Percentiles rank a stretch among this genome's conserved stretches.
Conservation (phyloP, 2,888 invertebrate genomes). For the Amaurobius ferox region DNA sequence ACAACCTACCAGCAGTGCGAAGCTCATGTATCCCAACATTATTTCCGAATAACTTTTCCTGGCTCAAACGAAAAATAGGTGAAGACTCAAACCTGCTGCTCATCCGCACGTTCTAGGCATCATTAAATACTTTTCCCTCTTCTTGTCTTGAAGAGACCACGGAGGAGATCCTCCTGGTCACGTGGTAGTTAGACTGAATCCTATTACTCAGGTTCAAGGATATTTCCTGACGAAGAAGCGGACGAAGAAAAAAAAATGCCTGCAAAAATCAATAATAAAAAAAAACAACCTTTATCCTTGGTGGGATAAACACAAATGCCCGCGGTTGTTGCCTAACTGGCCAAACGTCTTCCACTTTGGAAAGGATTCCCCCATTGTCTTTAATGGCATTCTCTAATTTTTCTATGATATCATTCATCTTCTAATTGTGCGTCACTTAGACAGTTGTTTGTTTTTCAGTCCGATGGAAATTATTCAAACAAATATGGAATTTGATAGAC, state of each 20-base stretch:
- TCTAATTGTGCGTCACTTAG: too few species aligned
- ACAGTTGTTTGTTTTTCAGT: too few species aligned
- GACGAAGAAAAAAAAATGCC: not conserved
- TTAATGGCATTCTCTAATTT: not conserved
- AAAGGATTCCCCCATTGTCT: not conserved
- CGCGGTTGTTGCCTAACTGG: not conserved
- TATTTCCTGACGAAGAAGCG: not conserved
- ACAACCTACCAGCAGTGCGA: not conserved
- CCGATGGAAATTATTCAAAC: too few species aligned
- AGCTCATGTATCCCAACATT: not conserved
- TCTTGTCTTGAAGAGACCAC: not conserved
- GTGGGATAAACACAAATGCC: not conserved
- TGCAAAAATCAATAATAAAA: not conserved
- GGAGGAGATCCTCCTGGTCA: not conserved
- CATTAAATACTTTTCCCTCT: slow-evolving; percentile 1
- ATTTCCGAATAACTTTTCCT: not conserved
- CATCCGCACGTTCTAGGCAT: slow-evolving; percentile 6
- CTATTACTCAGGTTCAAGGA: slow-evolving; percentile 16
- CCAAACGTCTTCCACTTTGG: not conserved
- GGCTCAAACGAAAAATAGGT: not conserved
- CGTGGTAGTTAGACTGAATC: not conserved
- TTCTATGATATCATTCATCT: too few species aligned
- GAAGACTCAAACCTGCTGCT: not conserved
- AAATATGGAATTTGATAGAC: too few species aligned
- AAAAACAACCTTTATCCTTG: not conserved